phyloP scores from a whole-genome alignment of 2,888 invertebrate genomes.

The Barypeithes pellucidus region DNA sequence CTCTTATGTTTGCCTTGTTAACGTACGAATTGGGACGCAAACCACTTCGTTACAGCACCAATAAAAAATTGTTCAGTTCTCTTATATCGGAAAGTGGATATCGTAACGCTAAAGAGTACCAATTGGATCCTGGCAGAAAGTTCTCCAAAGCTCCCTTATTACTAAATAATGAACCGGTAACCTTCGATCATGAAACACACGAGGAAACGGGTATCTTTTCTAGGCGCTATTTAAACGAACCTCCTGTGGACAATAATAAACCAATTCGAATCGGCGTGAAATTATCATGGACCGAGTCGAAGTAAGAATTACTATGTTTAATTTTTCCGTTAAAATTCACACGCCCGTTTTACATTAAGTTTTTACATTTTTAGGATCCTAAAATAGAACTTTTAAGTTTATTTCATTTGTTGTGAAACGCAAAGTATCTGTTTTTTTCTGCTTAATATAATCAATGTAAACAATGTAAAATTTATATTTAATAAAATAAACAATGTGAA shows the following conservation, averaged over 20 bases:
- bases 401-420: no score
- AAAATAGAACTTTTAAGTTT: no score
- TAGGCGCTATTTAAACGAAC: not conserved
- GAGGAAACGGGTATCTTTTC: conserved; percentile 2
- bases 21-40: conserved; percentile 9
- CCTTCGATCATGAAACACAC: conserved; percentile 6
- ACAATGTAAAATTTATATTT: no score
- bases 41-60: conserved; percentile 6
- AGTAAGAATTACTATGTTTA: no score
- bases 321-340: no score
- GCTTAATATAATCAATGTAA: no score
- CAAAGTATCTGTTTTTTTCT: no score
- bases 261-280: conserved; percentile 8
- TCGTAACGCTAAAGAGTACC: not conserved
- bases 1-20: conserved; percentile 10
- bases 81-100: conserved; percentile 10
- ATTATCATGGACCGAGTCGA: not conserved
- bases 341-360: no score
- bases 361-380: no score
- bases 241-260: not conserved
- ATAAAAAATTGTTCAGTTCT: not conserved
- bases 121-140: not conserved
- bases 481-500: no score
- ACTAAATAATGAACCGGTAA: not conserved
- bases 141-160: not conserved